Base-by-base conservation (phyloP, 2,113 vertebrate genomes). In the Semicossyphus pulcher region DNA sequence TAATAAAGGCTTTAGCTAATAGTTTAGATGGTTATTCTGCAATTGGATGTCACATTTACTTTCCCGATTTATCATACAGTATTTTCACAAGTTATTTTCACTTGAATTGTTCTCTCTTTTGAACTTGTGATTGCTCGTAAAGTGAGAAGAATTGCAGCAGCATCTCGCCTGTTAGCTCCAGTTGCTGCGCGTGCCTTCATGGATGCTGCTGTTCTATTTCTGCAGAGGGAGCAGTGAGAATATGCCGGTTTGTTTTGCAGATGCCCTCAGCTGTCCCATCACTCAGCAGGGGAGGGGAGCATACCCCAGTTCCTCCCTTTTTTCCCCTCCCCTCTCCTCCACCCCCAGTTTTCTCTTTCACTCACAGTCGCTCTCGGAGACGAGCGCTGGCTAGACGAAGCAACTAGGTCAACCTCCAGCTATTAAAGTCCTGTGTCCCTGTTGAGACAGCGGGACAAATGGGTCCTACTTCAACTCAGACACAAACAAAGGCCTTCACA, bases 201-300 rank as follows among this genome's bases (percentile, higher is more conserved):
- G 71, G 73, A 84, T 72, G 78, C 56, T 76, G 77, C 69, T 5
- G 63, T 73, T 79, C 84, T 90, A 88, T 91, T 87, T 86, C 70
- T 82, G 76, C 77, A 60, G 52, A 0, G 18, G 12, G 32, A 20
- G 36, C 56, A 11, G 52, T 61, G 81, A 73, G 66, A 83, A 75
- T 63, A 78, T 84, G 78, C 47, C 58, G 72, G 82, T 81, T 87
- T 74, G 80, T 82, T 81, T 63, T 31, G 48, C 64, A 67, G 61
- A 80, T 67, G 44, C 78, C 73, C 74, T 78, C 87, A 89, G 88
- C 86, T 87, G 89, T 89, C 86, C 76, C 76, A 82, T 89, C 65
- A 41, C 82, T 69, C 81, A 82, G 73, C 73, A 72, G 80, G 81
- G 74, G 80, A 45, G 73, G 60, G 62, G 62, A 44, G 32, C 60